These are phyloP conservation scores for Corvus hawaiiensis DNA, from an alignment of 2,113 vertebrate species.

Conservation along the genomic window DNA sequence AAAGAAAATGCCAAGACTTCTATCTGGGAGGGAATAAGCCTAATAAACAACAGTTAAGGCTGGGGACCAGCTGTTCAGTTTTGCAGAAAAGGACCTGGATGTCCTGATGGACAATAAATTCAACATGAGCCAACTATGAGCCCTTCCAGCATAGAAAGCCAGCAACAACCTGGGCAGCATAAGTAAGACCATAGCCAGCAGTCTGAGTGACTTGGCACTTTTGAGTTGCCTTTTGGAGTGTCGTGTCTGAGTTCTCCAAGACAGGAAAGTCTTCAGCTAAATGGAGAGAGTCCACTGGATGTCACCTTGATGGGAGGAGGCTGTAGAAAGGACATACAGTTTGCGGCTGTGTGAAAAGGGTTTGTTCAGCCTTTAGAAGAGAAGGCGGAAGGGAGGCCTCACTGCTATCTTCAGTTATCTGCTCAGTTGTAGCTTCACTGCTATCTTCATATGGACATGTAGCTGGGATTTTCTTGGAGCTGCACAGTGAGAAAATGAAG, in stretches of 20 bases:
- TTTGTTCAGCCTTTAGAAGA: background rate
- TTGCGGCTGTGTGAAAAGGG: background rate
- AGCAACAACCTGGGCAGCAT: background rate
- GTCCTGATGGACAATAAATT: background rate
- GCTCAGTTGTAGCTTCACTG: background rate
- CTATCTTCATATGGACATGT: background rate
- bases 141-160: background rate
- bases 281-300: background rate
- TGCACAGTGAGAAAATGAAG: background rate
- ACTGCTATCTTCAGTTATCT: background rate
- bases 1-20: background rate
- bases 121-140: background rate
- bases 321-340: background rate
- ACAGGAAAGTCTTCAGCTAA: background rate
- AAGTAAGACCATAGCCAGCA: background rate
- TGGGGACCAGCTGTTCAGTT: background rate
- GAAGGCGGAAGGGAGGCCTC: background rate
- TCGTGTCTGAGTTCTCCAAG: background rate
- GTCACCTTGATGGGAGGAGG: background rate
- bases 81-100: background rate
- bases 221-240: background rate
- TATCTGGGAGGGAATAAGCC: background rate
- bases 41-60: background rate
- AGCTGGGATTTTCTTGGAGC: background rate
- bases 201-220: background rate